Evolutionary conservation across 2,888 invertebrate species (phyloP), one percentile per base, ranked within the genome.

Genomic region (Cylindroiulus punctatus): DNA sequence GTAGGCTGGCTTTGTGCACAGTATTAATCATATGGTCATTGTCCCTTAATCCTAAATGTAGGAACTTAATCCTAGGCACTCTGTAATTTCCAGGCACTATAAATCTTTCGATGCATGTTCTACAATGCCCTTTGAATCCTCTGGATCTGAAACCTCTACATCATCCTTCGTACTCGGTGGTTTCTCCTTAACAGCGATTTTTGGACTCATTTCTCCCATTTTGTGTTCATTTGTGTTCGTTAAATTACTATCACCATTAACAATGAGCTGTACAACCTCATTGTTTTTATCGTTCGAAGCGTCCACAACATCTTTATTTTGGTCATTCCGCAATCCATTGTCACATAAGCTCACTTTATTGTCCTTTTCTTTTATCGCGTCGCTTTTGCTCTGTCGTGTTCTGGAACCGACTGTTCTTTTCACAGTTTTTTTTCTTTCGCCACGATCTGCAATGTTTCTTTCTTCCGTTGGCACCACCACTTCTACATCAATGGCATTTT

Each of bases 71-170:
- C 65, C 65, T 26, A 65, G 65, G 65, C 65, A 65, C 65, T 65
- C 65, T 65, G 65, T 65, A 65, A 65, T n/a, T 65, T 65, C 65
- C 65, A 65, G 65, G 65, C 65, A 65, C 65, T 65, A 65, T 65
- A 65, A 65, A n/a, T 65, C 65, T 65, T 65, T 26, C 26, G 65
- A 65, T 65, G n/a, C 22, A 65, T 65, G 26, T 65, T 65, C 65
- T 3, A 5, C 12, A 65, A 65, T 65, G 22, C 65, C 65, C 65
- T 26, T 26, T 26, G 65, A 65, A 65, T 65, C 12, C 12, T 65
- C 65, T 26, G 26, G 12, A 65, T 10, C 3, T 12, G 10, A 1
- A 26, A 65, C 26, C 26, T 22, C 65, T 65, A 12, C 65, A 65
- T 4, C 22, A 65, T 26, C 26, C 65, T 10, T 12, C 5, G 65